Evolutionary conservation across 1,140 invertebrate genomes (phyloP).

Genomic region (Trichonephila inaurata): DNA sequence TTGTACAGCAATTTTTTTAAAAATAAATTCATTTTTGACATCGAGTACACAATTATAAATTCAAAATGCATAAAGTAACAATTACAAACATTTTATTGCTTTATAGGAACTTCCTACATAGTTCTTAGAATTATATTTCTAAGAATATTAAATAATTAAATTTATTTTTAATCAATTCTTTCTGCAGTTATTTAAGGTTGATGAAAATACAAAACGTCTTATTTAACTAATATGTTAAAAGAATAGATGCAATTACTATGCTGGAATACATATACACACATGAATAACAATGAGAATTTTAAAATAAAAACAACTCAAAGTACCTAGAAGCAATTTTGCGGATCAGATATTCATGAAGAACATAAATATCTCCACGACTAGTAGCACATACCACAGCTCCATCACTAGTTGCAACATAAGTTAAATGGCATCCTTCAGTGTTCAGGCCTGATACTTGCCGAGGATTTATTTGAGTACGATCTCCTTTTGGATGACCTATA

Average conservation of each 20-base stretch:
- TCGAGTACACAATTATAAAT: no score
- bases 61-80: no score
- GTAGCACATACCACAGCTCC: conserved; percentile 86
- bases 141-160: no score
- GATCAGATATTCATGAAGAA: conserved; percentile 87
- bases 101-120: no score
- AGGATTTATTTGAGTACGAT: conserved; percentile 78
- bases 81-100: no score
- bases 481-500: conserved; percentile 81
- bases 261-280: background rate
- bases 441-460: conserved; percentile 81
- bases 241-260: background rate
- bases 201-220: background rate
- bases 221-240: background rate
- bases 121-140: no score
- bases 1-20: no score
- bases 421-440: conserved; percentile 80
- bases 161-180: no score
- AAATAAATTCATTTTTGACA: no score
- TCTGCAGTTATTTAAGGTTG: no score
- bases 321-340: conserved; percentile 86
- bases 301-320: no score
- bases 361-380: conserved; percentile 85
- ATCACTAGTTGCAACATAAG: conserved; percentile 84
- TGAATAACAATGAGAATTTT: background rate